These are phyloP conservation scores for Tetranychus piercei DNA, from an alignment of 2,888 invertebrate species.

Conservation along the genomic window DNA sequence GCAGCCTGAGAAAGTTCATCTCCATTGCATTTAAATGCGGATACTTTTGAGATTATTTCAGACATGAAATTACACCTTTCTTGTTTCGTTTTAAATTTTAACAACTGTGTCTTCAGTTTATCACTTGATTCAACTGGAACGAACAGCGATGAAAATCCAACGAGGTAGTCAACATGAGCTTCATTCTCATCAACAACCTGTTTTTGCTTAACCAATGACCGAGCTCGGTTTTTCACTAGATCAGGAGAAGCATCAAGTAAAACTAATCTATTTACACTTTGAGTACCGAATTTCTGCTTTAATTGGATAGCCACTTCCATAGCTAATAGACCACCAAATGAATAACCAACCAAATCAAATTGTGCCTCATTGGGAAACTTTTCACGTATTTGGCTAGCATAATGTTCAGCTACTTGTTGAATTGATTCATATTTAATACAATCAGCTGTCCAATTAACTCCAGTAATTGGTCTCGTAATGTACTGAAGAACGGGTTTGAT, in stretches of 20 bases:
- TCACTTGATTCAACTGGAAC: neutral
- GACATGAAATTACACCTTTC: neutral
- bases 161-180: neutral
- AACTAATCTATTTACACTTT: neutral
- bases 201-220: neutral
- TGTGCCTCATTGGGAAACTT: neutral
- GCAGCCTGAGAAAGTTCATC: neutral
- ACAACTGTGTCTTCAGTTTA: neutral
- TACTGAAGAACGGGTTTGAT: neutral
- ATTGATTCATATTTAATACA: neutral
- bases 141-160: neutral
- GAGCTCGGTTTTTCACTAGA: neutral
- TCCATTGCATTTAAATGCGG: neutral
- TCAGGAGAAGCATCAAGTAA: neutral
- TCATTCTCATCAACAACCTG: neutral
- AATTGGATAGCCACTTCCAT: constrained; percentile 5
- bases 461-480: constrained; percentile 1
- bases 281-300: constrained; percentile 1
- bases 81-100: neutral
- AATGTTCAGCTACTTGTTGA: neutral
- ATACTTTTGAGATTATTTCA: neutral
- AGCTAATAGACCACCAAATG: constrained; percentile 8
- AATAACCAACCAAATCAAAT: constrained; percentile 9
- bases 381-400: constrained; percentile 1
- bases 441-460: neutral